Evolutionary conservation across 2,888 invertebrate genomes (phyloP), one percentile per base, ranked within the genome.

Genomic region (Coenonympha glycerion): DNA sequence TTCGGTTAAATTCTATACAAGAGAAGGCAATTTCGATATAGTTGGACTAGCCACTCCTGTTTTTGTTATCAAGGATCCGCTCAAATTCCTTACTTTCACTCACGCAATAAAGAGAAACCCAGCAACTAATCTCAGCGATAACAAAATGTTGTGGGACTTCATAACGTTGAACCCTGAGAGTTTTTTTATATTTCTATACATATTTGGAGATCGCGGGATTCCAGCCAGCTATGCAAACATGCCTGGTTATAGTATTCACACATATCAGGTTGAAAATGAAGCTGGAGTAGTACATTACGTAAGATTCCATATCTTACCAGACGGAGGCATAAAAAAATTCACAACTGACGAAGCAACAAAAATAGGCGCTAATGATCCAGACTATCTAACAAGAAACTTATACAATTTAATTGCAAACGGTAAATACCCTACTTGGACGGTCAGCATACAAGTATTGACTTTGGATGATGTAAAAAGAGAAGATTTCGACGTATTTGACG

Each of bases 191-290:
- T 83, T 90, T n/a, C 86, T 93, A 73, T 91, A 95, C 77, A 76
- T 94, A 56, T 93, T 95, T 66, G 89, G 93, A 6, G 97, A 96
- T 77, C 90, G 94, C 60, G 97, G 97, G 18, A 92, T 93, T 57
- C 96, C 97, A 0, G 93, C 96, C 72, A 96, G 96, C 2, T 92
- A 91, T 75, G 89, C 95, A 19, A 91, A 91, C 72, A 96, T 97
- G 95, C 93, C 97, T 67, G 95, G 94, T 30, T 97, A 94, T 64
- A 94, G 95, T 3, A 93, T 94, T 0, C 96, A 97, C 73, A 94
- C 96, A 0, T 97, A 93, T 76, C 95, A 95, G 73, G 72, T 96
- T 56, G 90, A 95, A 19, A 97, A 96, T 74, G 88, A 81, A 9
- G 76, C 90, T 2, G 90, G 91, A 0, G 89, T 92, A 49, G 76